Evolutionary conservation across 2,797 vertebrate species (phyloP), one percentile per base, ranked within the genome.

Genomic region (Telmatherina bonti): DNA sequence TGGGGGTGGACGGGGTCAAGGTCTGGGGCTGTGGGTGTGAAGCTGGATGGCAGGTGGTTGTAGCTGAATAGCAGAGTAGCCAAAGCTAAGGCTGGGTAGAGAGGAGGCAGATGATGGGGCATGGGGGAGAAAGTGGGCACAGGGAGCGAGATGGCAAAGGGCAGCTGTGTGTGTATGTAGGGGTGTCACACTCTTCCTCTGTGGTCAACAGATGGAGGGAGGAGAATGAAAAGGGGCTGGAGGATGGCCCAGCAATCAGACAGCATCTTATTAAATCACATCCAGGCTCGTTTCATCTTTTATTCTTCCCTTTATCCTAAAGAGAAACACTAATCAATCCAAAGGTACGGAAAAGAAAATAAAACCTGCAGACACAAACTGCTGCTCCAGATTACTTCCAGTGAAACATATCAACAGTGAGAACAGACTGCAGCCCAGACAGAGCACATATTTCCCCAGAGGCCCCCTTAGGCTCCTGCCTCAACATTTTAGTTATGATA

Each of bases 41-140:
- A 47, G 74, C 4, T 75, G 75, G 72, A 68, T 62, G 78, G 85
- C 90, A 92, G 90, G 86, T 91, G 91, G 87, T 62, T 64, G 49
- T 77, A 51, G 79, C 84, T 90, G 88, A 90, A 90, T 90, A 83
- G 70, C 55, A 64, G 16, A 87, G 85, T 76, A 78, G 82, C 54
- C 0, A 0, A 41, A 59, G 61, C 43, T 7, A 43, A 6, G 56
- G 63, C 52, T 29, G 18, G 26, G 33, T 67, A 54, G 36, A 73
- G 49, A 9, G 57, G 27, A 74, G 76, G 55, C 70, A 74, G 79
- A 74, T 63, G 65, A 45, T 2, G 45, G 66, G 67, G 66, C 69
- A 55, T 0, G 51, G 53, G 66, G 70, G 67, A 49, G 65, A 49
- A 57, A 64, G 59, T 30, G 53, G 71, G 78, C 51, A 70, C 31